These are phyloP conservation scores for Campaea margaritaria DNA, from an alignment of 2,888 invertebrate species.

Conservation along the genomic window DNA sequence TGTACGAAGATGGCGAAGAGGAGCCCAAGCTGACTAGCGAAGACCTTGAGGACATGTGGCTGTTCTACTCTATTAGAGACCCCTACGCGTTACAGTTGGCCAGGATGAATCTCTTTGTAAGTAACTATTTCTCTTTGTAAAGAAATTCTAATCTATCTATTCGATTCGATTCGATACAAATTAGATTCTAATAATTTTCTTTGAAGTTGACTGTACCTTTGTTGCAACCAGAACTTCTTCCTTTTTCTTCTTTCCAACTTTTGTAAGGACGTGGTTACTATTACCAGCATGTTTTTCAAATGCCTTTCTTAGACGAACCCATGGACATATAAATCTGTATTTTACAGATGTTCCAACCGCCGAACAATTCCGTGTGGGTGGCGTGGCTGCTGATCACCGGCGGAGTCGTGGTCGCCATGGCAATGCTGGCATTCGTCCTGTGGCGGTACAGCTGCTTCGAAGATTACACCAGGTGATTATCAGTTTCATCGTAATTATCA, in stretches of 20 bases:
- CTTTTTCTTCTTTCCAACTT: too few species aligned
- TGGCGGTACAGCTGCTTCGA: slow-evolving; percentile 79
- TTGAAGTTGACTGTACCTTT: too few species aligned
- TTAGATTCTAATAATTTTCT: too few species aligned
- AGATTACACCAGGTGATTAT: slow-evolving; percentile 68
- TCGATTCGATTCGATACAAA: too few species aligned
- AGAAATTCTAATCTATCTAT: too few species aligned
- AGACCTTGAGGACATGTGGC: slow-evolving; percentile 73
- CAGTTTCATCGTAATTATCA: too few species aligned
- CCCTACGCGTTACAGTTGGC: slow-evolving; percentile 61
- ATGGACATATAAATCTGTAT: background rate
- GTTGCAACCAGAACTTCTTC: too few species aligned
- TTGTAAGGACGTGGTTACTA: too few species aligned
- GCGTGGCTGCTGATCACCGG: slow-evolving; percentile 70
- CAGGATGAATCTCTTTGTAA: slow-evolving; percentile 56
- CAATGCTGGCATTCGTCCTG: slow-evolving; percentile 68
- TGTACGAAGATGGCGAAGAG: slow-evolving; percentile 57
- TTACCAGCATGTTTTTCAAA: too few species aligned
- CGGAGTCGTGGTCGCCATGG: slow-evolving; percentile 66
- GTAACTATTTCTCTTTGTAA: too few species aligned
- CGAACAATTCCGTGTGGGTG: slow-evolving; percentile 58
- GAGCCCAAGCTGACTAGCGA: slow-evolving; percentile 55
- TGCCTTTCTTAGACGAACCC: too few species aligned
- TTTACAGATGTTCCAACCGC: slow-evolving; percentile 69
- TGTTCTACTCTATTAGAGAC: slow-evolving; percentile 52